These are phyloP conservation scores for Mimumesa dahlbomi DNA, from an alignment of 2,888 invertebrate species.

Conservation along the genomic window DNA sequence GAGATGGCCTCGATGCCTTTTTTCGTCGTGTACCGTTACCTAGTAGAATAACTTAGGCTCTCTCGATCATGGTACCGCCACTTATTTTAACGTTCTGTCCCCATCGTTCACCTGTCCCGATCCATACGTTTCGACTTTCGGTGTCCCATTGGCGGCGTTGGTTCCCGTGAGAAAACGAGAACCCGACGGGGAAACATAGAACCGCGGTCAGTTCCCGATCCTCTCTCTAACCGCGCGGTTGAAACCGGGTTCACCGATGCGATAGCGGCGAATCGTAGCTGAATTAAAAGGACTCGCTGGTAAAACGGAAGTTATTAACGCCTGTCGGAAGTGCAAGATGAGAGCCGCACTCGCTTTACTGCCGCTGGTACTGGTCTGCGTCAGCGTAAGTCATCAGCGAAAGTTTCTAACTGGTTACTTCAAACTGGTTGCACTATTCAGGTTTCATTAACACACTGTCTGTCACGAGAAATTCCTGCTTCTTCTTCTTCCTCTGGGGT, in stretches of 20 bases:
- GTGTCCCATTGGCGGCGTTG: slow-evolving; percentile 29
- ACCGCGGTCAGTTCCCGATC: slow-evolving; percentile 32
- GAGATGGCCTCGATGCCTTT: slow-evolving; percentile 74
- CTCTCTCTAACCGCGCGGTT: slow-evolving; percentile 34
- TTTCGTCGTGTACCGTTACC: slow-evolving; percentile 74
- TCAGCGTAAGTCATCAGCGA: slow-evolving; percentile 59
- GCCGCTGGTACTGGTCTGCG: slow-evolving; percentile 52
- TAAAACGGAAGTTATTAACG: slow-evolving; percentile 28
- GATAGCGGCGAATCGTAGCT: neutral
- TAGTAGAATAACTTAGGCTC: slow-evolving; percentile 67
- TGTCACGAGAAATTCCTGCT: too few species aligned
- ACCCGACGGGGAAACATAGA: slow-evolving; percentile 1
- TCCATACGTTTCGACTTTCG: slow-evolving; percentile 30
- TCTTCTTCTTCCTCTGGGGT: too few species aligned
- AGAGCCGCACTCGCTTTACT: slow-evolving; percentile 48
- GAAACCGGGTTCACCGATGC: slow-evolving; percentile 18
- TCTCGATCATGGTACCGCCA: slow-evolving; percentile 51
- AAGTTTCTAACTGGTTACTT: neutral
- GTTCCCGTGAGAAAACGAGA: slow-evolving; percentile 22
- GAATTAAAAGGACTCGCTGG: neutral
- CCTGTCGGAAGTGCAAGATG: slow-evolving; percentile 52
- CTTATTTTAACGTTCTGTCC: slow-evolving; percentile 51
- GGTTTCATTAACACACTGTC: too few species aligned
- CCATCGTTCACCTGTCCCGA: slow-evolving; percentile 47
- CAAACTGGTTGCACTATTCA: too few species aligned